These are phyloP conservation scores for Zeuzera pyrina DNA, from an alignment of 2,888 invertebrate genomes.

Conservation along the genomic window DNA sequence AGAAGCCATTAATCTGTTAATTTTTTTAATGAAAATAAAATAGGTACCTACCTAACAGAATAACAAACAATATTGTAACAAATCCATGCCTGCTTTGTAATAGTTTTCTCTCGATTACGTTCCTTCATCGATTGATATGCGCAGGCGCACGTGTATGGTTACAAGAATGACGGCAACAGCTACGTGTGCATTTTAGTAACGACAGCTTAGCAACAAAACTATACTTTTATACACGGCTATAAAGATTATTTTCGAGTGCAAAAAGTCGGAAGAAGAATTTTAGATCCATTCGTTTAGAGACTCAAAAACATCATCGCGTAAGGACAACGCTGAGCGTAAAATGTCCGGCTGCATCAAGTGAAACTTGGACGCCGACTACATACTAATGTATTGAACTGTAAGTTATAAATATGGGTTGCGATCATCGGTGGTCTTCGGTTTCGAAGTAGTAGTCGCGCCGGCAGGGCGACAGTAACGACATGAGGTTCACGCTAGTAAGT, in stretches of 20 bases:
- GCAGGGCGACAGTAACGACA: constrained; percentile 44
- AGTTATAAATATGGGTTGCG: constrained; percentile 64
- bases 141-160: constrained; percentile 44
- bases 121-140: constrained; percentile 52
- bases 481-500: constrained; percentile 54
- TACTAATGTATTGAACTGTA: constrained; percentile 47
- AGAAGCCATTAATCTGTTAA: too few relatives aligned
- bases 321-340: constrained; percentile 37
- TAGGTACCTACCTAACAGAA: too few relatives aligned
- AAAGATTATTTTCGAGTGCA: constrained; percentile 20
- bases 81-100: too few relatives aligned
- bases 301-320: constrained; percentile 52
- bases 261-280: constrained; percentile 25
- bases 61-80: too few relatives aligned
- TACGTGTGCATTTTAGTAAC: constrained; percentile 33
- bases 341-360: constrained; percentile 56
- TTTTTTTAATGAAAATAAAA: too few relatives aligned
- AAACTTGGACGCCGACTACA: constrained; percentile 51
- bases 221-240: constrained; percentile 19
- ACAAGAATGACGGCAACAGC: constrained; percentile 58
- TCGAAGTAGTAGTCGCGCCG: constrained; percentile 38
- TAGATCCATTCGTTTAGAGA: constrained; percentile 37
- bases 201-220: constrained; percentile 13
- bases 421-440: constrained; percentile 37
- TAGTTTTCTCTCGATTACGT: constrained; percentile 70